Evolutionary conservation across 2,888 invertebrate genomes (phyloP).

Genomic region (Pterobdella sp.): DNA sequence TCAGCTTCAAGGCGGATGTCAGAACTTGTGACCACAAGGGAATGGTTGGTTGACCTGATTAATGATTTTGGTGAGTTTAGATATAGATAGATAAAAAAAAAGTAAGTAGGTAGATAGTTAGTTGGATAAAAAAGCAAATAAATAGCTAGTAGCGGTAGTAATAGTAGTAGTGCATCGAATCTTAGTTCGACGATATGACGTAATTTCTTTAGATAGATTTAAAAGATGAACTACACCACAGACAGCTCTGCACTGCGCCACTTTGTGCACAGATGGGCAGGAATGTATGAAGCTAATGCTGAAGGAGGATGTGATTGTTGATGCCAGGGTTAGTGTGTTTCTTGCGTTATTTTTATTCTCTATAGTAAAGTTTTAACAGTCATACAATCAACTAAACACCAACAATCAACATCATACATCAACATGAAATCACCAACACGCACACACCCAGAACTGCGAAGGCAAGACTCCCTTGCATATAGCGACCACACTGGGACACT

Average conservation of each 20-base stretch:
- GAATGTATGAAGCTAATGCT: conserved; percentile 58
- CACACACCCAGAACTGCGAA: conserved; percentile 27
- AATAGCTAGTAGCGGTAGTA: neutral
- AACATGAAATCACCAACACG: no score
- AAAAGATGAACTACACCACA: conserved; percentile 43
- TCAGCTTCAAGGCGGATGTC: conserved; percentile 54
- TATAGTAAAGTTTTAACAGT: neutral
- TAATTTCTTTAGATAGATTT: no score
- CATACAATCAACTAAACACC: neutral
- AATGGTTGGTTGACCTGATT: conserved; percentile 43
- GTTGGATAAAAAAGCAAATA: neutral
- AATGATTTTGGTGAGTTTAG: neutral
- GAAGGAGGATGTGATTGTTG: conserved; percentile 55
- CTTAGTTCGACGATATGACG: neutral
- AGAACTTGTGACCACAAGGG: conserved; percentile 57
- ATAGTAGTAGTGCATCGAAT: neutral
- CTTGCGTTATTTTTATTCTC: neutral
- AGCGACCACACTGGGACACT: conserved; percentile 23
- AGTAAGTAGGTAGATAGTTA: neutral
- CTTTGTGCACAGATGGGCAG: conserved; percentile 59
- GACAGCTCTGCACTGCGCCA: conserved; percentile 60
- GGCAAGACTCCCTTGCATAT: conserved; percentile 32
- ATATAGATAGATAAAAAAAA: neutral
- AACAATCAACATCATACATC: no score
- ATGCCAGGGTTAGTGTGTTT: conserved; percentile 52